These are phyloP conservation scores for Gnatocerus cornutus DNA, from an alignment of 2,888 invertebrate genomes.

Conservation along the genomic window DNA sequence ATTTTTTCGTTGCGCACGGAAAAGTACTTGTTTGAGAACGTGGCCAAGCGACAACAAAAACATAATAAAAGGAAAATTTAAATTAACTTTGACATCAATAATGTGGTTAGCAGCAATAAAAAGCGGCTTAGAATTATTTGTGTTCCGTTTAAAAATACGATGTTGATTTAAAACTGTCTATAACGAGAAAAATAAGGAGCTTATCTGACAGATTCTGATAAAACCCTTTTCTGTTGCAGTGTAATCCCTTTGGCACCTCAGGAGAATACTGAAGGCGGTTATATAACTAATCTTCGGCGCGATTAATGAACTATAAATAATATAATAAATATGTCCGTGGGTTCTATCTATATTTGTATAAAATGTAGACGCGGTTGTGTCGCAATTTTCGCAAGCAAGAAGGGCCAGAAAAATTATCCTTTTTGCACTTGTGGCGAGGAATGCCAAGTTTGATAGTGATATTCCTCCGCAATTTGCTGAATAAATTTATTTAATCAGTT, in stretches of 20 bases:
- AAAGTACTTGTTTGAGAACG: constrained; percentile 14
- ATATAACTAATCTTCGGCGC: constrained; percentile 10
- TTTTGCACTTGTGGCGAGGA: constrained; percentile 24
- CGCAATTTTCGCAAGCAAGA: not conserved
- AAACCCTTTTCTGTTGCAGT: constrained; percentile 18
- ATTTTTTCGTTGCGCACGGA: constrained; percentile 5
- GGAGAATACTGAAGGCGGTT: constrained; percentile 17
- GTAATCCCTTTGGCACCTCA: constrained; percentile 35
- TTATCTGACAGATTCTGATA: constrained; percentile 22
- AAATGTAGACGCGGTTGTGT: not conserved
- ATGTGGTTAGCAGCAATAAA: constrained; percentile 31
- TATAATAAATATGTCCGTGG: constrained; percentile 3
- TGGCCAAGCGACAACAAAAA: constrained; percentile 14
- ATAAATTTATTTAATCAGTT: constrained; percentile 34
- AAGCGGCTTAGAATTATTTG: constrained; percentile 14
- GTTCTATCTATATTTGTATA: constrained; percentile 1
- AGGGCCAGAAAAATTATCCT: constrained; percentile 8
- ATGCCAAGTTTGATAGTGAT: constrained; percentile 24
- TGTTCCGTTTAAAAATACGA: not conserved
- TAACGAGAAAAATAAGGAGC: constrained; percentile 12
- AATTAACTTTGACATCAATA: constrained; percentile 25
- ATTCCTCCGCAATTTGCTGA: constrained; percentile 32
- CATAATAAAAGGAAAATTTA: constrained; percentile 30
- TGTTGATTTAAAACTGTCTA: constrained; percentile 20
- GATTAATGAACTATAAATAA: constrained; percentile 19